Conservation (phyloP, 1,140 invertebrate species). For the Plectus sambesii region DNA sequence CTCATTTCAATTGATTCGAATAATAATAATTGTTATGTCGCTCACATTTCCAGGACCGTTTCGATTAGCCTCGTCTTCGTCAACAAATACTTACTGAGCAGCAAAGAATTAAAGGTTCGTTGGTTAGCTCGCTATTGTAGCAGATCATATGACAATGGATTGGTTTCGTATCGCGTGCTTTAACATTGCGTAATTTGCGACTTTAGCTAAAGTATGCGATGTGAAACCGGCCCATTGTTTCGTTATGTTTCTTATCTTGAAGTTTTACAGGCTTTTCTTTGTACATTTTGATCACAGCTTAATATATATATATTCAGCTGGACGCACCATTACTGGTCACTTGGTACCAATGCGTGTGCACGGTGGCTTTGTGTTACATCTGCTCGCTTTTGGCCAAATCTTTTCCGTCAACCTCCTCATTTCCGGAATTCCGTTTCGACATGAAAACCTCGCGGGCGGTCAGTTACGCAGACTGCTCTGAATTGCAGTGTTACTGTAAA, state of each 20-base stretch:
- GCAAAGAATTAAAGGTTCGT: conserved; percentile 54
- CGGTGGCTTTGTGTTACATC: conserved; percentile 65
- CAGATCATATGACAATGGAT: background rate
- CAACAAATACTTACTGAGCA: conserved; percentile 53
- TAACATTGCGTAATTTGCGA: no score
- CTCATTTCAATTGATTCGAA: no score
- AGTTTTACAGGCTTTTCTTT: no score
- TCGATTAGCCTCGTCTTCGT: conserved; percentile 48
- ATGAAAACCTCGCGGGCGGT: conserved; percentile 47
- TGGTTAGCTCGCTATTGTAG: conserved; percentile 2
- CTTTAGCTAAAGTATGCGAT: no score
- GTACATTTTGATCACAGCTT: conserved; percentile 13
- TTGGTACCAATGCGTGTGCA: conserved; percentile 89
- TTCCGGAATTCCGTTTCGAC: conserved; percentile 51
- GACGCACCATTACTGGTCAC: conserved; percentile 93
- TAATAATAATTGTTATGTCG: no score
- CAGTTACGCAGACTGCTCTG: conserved; percentile 26
- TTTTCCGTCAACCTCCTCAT: conserved; percentile 53
- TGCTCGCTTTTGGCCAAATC: conserved; percentile 53
- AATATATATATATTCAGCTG: conserved; percentile 60
- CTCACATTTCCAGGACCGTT: conserved; percentile 31
- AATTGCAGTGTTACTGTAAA: conserved; percentile 53
- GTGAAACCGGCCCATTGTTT: no score
- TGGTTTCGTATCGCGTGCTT: conserved; percentile 1
- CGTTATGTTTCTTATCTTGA: no score